Base-by-base conservation (phyloP, 2,888 invertebrate genomes). In the Cephonodes hylas region DNA sequence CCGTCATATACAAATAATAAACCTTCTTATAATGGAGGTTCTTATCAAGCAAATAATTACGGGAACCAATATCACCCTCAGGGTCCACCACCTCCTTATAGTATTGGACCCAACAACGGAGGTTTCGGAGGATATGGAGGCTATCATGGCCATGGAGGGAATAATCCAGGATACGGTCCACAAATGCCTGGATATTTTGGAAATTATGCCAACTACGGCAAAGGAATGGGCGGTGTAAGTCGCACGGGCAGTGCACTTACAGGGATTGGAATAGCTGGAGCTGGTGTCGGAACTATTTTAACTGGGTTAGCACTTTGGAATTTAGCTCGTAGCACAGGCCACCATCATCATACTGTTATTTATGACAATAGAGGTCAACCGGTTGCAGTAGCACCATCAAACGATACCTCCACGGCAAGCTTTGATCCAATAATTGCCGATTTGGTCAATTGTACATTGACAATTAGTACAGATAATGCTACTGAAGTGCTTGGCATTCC, bases 261-360 rank as follows among this genome's bases (percentile, higher is more conserved):
- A 57, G 91, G 91, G 27, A 85, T 91, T 4, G 92, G 92, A 3
- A 87, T 91, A 53, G 92, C 91, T 4, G 91, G 91, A 45, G 92
- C 89, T 61, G 92, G 93, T 44, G 86, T 91, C 42, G 93, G 93
- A 42, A 91, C 92, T 5, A 81, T 93, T 56, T 72, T 93, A 62
- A 92, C 93, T 38, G 93, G 93, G 20, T 81, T 93, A 70, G 93
- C 93, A 23, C 76, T 93, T 25, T 93, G 93, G 93, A 93, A 93
- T 77, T 77, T 93, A 65, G 93, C 92, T 13, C 81, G 93, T 42
- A 91, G 93, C 13, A 92, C 92, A 15, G 88, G 89, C 3, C 81
- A 74, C 59, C 80, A 72, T 38, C 92, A 85, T 59, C 89, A 93
- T 65, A 91, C 93, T 13, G 90, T 93, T 13, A 83, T 93, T 63